Evolutionary conservation across 1,140 invertebrate species (phyloP).

Genomic region (Ceratosolen solmsi): DNA sequence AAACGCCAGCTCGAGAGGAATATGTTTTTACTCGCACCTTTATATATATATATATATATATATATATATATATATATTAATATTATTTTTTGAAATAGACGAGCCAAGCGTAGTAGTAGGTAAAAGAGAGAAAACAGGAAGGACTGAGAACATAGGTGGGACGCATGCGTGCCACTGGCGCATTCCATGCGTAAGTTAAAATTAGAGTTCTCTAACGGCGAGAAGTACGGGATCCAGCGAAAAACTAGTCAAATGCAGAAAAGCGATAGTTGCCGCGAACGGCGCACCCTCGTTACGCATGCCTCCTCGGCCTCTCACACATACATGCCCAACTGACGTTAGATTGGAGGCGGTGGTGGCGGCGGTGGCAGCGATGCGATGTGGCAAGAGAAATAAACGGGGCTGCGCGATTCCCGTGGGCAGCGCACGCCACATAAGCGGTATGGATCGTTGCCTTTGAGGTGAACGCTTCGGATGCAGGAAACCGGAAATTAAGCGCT

Average conservation of each 20-base stretch:
- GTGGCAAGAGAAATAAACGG: conserved; percentile 37
- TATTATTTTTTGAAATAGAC: not conserved
- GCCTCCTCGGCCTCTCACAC: not conserved
- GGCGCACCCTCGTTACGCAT: too few relatives aligned
- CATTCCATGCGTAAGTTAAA: conserved; percentile 2
- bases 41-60: too few relatives aligned
- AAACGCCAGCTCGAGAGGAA: not conserved
- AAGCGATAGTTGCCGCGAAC: not conserved
- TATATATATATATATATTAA: too few relatives aligned
- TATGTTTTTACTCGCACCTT: not conserved
- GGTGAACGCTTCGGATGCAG: conserved; percentile 29
- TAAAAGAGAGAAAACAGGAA: not conserved
- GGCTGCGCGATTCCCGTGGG: not conserved
- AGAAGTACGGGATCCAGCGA: not conserved
- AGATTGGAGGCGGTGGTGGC: not conserved
- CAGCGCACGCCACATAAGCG: not conserved
- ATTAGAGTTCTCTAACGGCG: not conserved
- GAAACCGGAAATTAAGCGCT: conserved; percentile 48
- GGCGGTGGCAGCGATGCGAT: not conserved
- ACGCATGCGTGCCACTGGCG: not conserved
- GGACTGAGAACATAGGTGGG: not conserved
- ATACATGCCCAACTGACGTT: not conserved
- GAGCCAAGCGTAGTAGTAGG: too few relatives aligned
- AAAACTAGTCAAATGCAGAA: conserved; percentile 12
- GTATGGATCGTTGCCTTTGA: conserved; percentile 27